A percentile compares a stretch with the other conserved stretches of the same genome.
phyloP scores from a whole-genome alignment of 2,888 invertebrate species.

The Tenthredo scrophulariae region DNA sequence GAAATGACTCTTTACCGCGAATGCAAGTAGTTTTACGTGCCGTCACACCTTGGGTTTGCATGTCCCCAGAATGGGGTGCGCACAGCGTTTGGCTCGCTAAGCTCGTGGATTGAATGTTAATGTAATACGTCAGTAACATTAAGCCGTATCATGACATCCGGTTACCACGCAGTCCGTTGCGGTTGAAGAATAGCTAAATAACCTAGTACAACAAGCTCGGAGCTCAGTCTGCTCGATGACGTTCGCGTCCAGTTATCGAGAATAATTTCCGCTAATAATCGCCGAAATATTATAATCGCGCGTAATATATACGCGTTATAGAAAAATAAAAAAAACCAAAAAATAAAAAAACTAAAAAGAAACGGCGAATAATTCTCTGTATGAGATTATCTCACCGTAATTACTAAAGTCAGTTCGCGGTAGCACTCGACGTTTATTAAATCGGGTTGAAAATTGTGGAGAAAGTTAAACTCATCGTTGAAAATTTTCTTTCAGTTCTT shows the following conservation, averaged over 20 bases:
- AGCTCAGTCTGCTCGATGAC: slow-evolving; percentile 25
- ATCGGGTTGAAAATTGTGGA: not conserved
- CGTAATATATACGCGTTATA: not conserved
- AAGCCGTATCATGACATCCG: slow-evolving; percentile 63
- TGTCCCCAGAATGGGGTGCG: slow-evolving; percentile 31
- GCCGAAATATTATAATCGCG: not conserved
- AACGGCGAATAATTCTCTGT: not conserved
- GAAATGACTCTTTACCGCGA: not conserved
- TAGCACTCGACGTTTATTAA: not conserved
- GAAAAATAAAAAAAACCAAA: not conserved
- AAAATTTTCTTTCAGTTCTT: not conserved
- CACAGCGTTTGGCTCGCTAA: not conserved
- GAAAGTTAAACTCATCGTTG: not conserved
- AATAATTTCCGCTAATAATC: not conserved
- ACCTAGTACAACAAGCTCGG: slow-evolving; percentile 32
- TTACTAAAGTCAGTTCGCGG: not conserved
- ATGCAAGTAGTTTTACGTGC: slow-evolving; percentile 8
- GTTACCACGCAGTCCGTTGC: slow-evolving; percentile 55
- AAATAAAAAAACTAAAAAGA: not conserved
- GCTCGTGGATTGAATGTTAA: slow-evolving; percentile 58
- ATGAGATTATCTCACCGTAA: not conserved
- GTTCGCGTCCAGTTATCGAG: slow-evolving; percentile 32
- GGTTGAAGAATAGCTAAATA: slow-evolving; percentile 46
- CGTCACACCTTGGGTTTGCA: slow-evolving; percentile 33
- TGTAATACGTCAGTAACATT: slow-evolving; percentile 58